Evolutionary conservation across 2,888 invertebrate genomes (phyloP), one percentile per base, ranked within the genome.

Genomic region (Himalopsyche anomala): DNA sequence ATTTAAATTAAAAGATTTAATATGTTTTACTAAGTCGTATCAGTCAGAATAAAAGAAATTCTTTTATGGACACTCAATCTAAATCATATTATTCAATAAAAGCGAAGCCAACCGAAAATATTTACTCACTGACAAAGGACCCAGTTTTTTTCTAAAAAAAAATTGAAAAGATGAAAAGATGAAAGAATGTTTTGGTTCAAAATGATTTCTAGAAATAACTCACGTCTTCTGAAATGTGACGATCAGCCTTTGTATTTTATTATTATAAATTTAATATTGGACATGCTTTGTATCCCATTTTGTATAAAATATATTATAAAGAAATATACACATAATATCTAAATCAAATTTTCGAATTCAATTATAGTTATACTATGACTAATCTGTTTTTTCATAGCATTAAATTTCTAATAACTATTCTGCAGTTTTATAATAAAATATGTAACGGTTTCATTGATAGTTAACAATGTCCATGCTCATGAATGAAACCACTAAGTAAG

Each of bases 161-260:
- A 62, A 6, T 19, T 19, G 19, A 5, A 15, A 15, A 51, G 15
- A 15, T 51, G 51, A 15, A 51, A 51, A 51, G 51, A 15, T 28
- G 62, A 62, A 62, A 62, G 62, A 62, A 62, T 62, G 62, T 62
- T 62, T 62, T 19, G 62, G 62, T 62, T 19, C 6, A 19, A 19
- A 62, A 62, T 19, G 19, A 62, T 62, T 19, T 19, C 28, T 19
- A 62, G 19, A 62, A 62, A 62, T 62, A 62, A 9, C 62, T 62
- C 62, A 19, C 5, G 62, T 28, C 62, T 19, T 28, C n/a, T 62
- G 62, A 62, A 19, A 19, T 62, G 62, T 62, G 62, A 62, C 62
- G 62, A 62, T 19, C 28, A 6, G 1, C 9, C 28, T 19, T 19
- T 19, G 8, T 62, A 5, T 62, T 62, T 0, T 62, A 62, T 15